Evolutionary conservation across 2,113 vertebrate genomes (phyloP), one percentile per base, ranked within the genome.

Genomic region (Abramis brama): DNA sequence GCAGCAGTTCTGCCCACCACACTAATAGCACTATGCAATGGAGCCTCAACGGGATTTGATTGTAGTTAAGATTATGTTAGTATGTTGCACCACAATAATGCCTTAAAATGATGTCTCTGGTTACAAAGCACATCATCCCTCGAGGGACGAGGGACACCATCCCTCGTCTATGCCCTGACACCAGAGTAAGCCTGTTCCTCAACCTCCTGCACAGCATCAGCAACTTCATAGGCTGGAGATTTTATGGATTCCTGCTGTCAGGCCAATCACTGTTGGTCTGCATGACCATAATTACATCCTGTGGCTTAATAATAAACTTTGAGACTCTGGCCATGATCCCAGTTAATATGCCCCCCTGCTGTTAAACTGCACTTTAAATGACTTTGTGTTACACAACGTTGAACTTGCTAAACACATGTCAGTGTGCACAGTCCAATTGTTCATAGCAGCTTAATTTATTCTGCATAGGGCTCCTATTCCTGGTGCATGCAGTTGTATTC

Each of bases 161-260:
- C n/a, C 57, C n/a, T 45, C 15, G n/a, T 77, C 73, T 17, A 23
- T 45, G 43, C 25, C 43, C 43, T 66, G 59, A 43, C 25, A 50
- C 79, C 9, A 25, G 11, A 62, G 79, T 33, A 55, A 19, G 47
- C n/a, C 9, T 5, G 27, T 11, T 36, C 27, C 6, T 79, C 19
- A 33, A 59, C 10, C 27, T 59, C 50, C 23, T 57, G 55, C 13
- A 66, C 19, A 33, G 80, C 43, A 68, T 19, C 47, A 81, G 25
- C 57, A 45, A 23, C 78, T 47, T n/a, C 39, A 43, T 13, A 47
- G 4, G n/a, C 60, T 81, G n/a, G 5, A 33, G 13, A 81, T 64
- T 82, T 52, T 15, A 82, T 68, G 19, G 80, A 82, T 52, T 70
- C 64, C 45, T 82, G 80, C 43, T 70, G 62, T 82, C 45, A 82